A percentile compares a stretch with the other conserved stretches of the same genome.
Conservation (phyloP, 30 jellyfish, hydroid and myxozoan genomes). For the Catostylus mosaicus region DNA sequence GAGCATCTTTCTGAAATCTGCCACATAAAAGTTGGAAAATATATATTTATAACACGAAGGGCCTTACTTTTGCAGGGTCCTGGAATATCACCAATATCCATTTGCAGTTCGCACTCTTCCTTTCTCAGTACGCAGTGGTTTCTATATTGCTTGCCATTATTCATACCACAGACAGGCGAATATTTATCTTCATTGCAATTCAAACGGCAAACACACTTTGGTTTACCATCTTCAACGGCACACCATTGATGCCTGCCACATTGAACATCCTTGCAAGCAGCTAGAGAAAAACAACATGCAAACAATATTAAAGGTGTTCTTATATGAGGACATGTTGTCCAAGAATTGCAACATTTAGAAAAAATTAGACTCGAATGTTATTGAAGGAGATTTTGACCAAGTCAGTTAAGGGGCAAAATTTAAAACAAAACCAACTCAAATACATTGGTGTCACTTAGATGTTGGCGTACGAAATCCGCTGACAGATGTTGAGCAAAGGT, state of each 20-base stretch:
- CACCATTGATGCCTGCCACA: conserved; percentile 90
- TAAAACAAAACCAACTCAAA: too few relatives aligned
- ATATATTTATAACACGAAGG: too few relatives aligned
- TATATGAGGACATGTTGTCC: neutral
- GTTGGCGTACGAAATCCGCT: too few relatives aligned
- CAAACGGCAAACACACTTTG: conserved; percentile 72
- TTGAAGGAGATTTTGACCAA: too few relatives aligned
- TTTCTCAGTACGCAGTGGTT: conserved; percentile 68
- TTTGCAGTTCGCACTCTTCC: conserved; percentile 72
- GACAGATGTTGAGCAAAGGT: too few relatives aligned
- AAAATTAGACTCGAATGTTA: too few relatives aligned
- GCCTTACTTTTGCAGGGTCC: conserved; percentile 57
- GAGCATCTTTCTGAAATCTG: too few relatives aligned
- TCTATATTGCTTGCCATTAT: conserved; percentile 55
- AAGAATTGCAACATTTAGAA: neutral
- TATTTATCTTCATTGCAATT: conserved; percentile 54
- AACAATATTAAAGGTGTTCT: neutral
- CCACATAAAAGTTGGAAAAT: too few relatives aligned
- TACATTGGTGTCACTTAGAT: too few relatives aligned
- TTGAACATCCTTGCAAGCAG: conserved; percentile 49
- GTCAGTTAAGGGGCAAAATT: too few relatives aligned
- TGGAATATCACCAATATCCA: conserved; percentile 43
- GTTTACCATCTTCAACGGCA: conserved; percentile 27
- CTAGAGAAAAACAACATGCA: conserved; percentile 11
- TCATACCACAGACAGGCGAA: conserved; percentile 66